Evolutionary conservation across 2,797 vertebrate genomes (phyloP).

Genomic region (Tamandua tetradactyla): DNA sequence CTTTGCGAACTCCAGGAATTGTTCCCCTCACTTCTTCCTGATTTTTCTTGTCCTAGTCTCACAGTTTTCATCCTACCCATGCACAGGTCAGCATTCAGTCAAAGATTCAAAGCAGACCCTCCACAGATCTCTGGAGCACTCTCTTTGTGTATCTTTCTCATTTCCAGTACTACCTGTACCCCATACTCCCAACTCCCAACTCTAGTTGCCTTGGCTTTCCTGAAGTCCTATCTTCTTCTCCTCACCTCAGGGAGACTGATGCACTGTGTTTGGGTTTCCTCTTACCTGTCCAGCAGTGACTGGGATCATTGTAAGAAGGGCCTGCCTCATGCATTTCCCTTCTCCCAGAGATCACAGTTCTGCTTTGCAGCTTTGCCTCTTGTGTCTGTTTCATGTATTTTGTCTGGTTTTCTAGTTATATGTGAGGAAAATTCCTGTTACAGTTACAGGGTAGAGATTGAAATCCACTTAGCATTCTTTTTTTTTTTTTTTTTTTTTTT

Average conservation of each 20-base stretch:
- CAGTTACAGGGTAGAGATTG: not conserved
- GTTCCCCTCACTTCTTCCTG: not conserved
- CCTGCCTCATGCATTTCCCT: not conserved
- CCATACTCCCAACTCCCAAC: not conserved
- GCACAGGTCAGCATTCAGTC: not conserved
- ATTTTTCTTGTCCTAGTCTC: not conserved
- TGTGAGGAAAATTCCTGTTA: too few species aligned
- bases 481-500: too few species aligned
- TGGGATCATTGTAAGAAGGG: not conserved
- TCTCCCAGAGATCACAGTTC: too few species aligned
- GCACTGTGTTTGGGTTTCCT: not conserved
- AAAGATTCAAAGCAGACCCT: not conserved
- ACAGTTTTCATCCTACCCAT: not conserved
- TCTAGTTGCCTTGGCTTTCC: not conserved
- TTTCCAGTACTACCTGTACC: too few species aligned
- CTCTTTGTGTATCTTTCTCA: not conserved
- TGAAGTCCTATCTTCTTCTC: not conserved
- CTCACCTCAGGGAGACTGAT: not conserved
- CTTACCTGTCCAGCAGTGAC: not conserved
- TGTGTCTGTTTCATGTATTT: too few species aligned
- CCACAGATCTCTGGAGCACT: too few species aligned
- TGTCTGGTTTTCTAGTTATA: too few species aligned
- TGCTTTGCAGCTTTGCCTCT: too few species aligned
- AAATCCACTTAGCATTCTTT: not conserved
- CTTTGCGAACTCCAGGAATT: not conserved